Evolutionary conservation across 2,797 vertebrate genomes (phyloP), one percentile per base, ranked within the genome.

Genomic region (Poecilia wingei): DNA sequence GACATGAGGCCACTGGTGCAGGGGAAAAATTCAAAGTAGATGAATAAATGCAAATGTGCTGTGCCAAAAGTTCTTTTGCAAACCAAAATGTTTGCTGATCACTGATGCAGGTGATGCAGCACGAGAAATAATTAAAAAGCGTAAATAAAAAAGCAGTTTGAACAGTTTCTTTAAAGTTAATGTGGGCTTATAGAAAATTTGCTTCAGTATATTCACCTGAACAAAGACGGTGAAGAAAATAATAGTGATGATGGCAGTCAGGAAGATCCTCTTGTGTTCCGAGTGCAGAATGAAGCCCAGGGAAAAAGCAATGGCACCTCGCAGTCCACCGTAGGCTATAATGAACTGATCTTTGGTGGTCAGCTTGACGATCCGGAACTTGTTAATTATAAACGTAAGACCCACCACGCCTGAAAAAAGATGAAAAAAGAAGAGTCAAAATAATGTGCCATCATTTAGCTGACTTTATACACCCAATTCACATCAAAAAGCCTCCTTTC

Each of bases 171-270:
- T 20, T 33, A 18, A 69, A 41, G 39, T 68, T 68, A 31, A 25
- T 4, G 4, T 25, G 36, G 4, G 6, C 43, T 70, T 14, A 45
- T 45, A n/a, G 41, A n/a, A 45, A 66, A 66, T 39, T 2, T 13
- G 12, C 31, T 12, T 13, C 0, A 33, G 16, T 2, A 6, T 85
- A 83, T 78, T 0, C 85, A 98, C 98, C 98, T 99, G 98, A 84
- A 99, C 98, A 1, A 99, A 99, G 49, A 99, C 98, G 0, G 98
- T 99, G 95, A 99, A 99, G 95, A 99, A 99, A 94, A 99, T 96
- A 75, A 98, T 97, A 0, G 98, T 99, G 96, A 99, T 99, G 96
- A 99, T 98, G 90, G 98, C 98, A 0, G 98, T 99, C 82, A 99
- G 97, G 94, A 99, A 99, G 95, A 99, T 96, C 20, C 96, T 86